Base-by-base conservation (phyloP, 1,140 invertebrate genomes). In the Drosophila auraria region DNA sequence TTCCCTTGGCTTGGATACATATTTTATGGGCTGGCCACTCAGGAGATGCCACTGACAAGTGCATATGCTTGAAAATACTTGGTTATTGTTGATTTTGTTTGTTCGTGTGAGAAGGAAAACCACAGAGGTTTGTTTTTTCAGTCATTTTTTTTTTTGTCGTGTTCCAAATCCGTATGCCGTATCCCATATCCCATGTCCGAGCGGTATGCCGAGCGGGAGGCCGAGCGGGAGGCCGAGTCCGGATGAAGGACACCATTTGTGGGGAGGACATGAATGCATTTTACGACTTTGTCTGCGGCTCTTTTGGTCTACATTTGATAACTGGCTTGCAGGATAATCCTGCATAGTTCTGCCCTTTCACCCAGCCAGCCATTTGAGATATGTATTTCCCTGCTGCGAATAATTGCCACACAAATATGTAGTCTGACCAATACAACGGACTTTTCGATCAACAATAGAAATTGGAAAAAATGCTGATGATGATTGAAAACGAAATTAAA, bases 211-310 rank as follows among this genome's bases (percentile, higher is more conserved):
- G 36, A n/a, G 9, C 30, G 11, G n/a, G 57, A 44, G 57, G 27
- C 57, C 36, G 57, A 45, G 33, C 53, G 7, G 53, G 17, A 56
- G 33, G 38, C 54, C 54, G 54, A 57, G 33, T 42, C 14, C 40
- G 33, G 17, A 36, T 11, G 36, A 40, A 57, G 54, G 33, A 36
- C 44, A 50, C 23, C 40, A 23, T 65, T 36, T 45, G 38, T 38
- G 25, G 23, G 63, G 38, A 25, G 59, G 57, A 17, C 30, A 44
- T 65, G 79, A 82, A 76, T 83, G 80, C 70, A 80, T 80, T 83
- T 83, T 65, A 75, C 51, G 60, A 57, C 60, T 78, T 69, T 45
- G 44, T 50, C 36, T 51, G 27, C 61, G 49, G 20, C 20, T 54
- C 30, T 50, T 42, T 25, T 49, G 45, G 42, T 75, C 64, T 45